Conservation (phyloP, 2,113 vertebrate genomes). For the Ibidorhyncha struthersii region DNA sequence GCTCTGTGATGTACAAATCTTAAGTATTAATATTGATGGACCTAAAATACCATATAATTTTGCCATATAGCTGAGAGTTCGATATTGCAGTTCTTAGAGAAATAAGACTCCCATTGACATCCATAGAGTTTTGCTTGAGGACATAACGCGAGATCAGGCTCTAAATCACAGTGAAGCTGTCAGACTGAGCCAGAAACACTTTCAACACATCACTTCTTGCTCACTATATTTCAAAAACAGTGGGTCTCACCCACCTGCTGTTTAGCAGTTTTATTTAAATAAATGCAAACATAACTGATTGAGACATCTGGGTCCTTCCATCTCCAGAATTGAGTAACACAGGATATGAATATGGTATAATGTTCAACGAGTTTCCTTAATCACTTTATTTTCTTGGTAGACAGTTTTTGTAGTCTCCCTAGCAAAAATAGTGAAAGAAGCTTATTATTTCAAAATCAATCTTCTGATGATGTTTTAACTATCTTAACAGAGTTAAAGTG, state of each 20-base stretch:
- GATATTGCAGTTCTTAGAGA: neutral
- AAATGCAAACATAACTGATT: constrained; percentile 43
- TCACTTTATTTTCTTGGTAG: constrained; percentile 41
- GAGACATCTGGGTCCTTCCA: constrained; percentile 46
- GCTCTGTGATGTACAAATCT: neutral
- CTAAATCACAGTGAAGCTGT: neutral
- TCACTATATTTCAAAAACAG: constrained; percentile 5
- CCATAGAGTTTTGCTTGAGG: neutral
- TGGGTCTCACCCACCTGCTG: neutral
- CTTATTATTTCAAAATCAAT: constrained; percentile 46
- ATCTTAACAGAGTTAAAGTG: neutral
- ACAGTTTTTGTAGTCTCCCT: neutral
- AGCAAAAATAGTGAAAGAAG: constrained; percentile 42
- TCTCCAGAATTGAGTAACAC: constrained; percentile 33
- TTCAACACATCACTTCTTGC: neutral
- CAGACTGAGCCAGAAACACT: neutral
- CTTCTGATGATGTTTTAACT: neutral
- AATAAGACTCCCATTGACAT: neutral
- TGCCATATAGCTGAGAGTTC: neutral
- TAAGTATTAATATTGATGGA: neutral
- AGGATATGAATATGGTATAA: constrained; percentile 23
- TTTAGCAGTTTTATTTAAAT: constrained; percentile 32
- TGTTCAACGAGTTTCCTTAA: constrained; percentile 3
- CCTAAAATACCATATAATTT: neutral
- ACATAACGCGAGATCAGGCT: neutral